A percentile compares a stretch with the other conserved stretches of the same genome.
phyloP scores from a whole-genome alignment of 2,113 vertebrate species.

The Paralichthys olivaceus region DNA sequence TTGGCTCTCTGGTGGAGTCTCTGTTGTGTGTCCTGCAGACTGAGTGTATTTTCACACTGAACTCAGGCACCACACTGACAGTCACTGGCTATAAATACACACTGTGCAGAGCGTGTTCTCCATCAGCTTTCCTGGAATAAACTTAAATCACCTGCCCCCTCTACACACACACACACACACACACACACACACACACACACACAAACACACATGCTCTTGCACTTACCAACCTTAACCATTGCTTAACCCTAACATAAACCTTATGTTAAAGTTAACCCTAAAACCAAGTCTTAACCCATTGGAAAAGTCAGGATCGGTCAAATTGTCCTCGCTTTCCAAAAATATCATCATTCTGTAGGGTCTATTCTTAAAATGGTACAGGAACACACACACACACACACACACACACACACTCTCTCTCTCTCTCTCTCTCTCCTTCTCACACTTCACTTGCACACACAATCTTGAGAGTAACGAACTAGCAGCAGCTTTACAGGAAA shows the following conservation, averaged over 20 bases:
- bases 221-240: too few species aligned
- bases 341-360: too few species aligned
- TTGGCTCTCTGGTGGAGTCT: constrained; percentile 29
- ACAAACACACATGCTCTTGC: background rate
- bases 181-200: background rate
- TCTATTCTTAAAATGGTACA: background rate
- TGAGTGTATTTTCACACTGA: constrained; percentile 52
- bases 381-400: background rate
- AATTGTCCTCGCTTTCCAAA: too few species aligned
- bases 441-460: too few species aligned
- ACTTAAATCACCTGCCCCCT: constrained; percentile 54
- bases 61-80: constrained; percentile 37
- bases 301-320: too few species aligned
- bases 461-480: too few species aligned
- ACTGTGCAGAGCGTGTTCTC: constrained; percentile 27
- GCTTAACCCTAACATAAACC: too few species aligned
- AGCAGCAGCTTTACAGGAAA: background rate
- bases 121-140: constrained; percentile 64
- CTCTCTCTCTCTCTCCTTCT: too few species aligned
- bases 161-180: background rate
- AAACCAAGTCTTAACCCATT: too few species aligned
- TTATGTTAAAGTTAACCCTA: too few species aligned
- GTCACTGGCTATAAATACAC: constrained; percentile 64
- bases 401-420: constrained; percentile 4
- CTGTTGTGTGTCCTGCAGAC: constrained; percentile 54